Conservation (phyloP, 2,888 invertebrate species). For the Prionchulus punctatus region DNA sequence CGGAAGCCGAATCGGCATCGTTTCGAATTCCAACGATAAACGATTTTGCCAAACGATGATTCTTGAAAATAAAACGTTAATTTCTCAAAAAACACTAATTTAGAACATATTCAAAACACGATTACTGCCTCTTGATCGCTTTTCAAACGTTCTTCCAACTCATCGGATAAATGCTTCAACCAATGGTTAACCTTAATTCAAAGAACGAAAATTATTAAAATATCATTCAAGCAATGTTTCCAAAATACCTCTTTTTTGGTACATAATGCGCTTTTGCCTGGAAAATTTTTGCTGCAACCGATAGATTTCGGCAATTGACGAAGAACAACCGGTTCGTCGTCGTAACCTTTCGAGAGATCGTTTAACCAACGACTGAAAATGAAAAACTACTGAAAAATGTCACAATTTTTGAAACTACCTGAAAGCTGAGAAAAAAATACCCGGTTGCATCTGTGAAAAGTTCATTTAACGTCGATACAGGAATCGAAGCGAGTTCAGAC, state of each 20-base stretch:
- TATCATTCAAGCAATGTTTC: neutral
- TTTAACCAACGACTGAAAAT: slow-evolving; percentile 58
- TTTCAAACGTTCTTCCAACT: slow-evolving; percentile 63
- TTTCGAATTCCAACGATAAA: neutral
- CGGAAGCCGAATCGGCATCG: too few species aligned
- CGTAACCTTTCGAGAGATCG: slow-evolving; percentile 67
- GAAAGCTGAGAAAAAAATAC: too few species aligned
- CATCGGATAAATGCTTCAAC: slow-evolving; percentile 59
- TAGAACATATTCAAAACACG: neutral
- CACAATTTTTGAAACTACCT: neutral
- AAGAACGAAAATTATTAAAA: neutral
- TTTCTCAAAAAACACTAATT: too few species aligned
- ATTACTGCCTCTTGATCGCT: slow-evolving; percentile 46
- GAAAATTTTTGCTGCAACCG: slow-evolving; percentile 85
- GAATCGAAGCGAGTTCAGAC: slow-evolving; percentile 56
- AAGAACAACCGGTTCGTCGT: slow-evolving; percentile 65
- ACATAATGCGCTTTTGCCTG: slow-evolving; percentile 55
- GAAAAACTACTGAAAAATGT: too few species aligned
- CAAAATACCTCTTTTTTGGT: slow-evolving; percentile 38
- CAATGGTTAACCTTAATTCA: slow-evolving; percentile 46
- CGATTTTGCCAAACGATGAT: neutral
- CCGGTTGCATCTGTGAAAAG: slow-evolving; percentile 71
- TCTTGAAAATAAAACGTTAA: neutral
- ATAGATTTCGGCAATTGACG: slow-evolving; percentile 76
- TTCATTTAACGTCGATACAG: slow-evolving; percentile 52